These are phyloP conservation scores for Helicoverpa assulta DNA, from an alignment of 2,888 invertebrate species.

Conservation along the genomic window DNA sequence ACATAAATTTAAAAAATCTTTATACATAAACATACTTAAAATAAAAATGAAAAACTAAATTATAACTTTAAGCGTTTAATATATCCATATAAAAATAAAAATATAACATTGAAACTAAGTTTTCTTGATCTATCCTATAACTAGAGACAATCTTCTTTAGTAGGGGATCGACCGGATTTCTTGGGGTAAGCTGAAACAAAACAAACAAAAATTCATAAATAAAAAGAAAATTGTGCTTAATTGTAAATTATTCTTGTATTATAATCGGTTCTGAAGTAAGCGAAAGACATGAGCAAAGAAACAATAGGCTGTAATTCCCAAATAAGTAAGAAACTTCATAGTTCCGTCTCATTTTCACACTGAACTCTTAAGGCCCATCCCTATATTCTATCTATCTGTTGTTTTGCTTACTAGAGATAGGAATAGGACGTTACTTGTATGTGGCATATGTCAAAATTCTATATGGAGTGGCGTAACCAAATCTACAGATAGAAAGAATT, in stretches of 20 bases:
- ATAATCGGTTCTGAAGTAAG: not conserved
- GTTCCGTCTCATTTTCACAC: no score
- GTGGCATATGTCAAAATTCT: no score
- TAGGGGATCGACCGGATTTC: slow-evolving; percentile 66
- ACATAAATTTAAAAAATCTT: no score
- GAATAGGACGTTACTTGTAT: no score
- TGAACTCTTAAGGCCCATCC: no score
- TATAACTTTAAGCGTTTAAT: slow-evolving; percentile 25
- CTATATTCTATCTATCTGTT: no score
- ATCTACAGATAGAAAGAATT: no score
- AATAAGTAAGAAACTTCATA: no score
- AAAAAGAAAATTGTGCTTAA: not conserved
- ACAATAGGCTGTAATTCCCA: no score
- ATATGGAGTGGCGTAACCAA: no score
- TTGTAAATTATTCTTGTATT: not conserved
- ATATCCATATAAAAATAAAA: slow-evolving; percentile 14
- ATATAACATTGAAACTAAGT: not conserved
- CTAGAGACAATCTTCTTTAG: slow-evolving; percentile 11
- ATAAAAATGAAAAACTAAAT: not conserved
- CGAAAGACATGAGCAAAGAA: not conserved
- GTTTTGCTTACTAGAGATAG: no score
- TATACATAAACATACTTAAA: no score
- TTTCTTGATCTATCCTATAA: slow-evolving; percentile 2
- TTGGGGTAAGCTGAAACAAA: slow-evolving; percentile 78
- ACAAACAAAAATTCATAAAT: slow-evolving; percentile 3